Evolutionary conservation across 2,113 vertebrate genomes (phyloP).

Genomic region (Mohoua ochrocephala): DNA sequence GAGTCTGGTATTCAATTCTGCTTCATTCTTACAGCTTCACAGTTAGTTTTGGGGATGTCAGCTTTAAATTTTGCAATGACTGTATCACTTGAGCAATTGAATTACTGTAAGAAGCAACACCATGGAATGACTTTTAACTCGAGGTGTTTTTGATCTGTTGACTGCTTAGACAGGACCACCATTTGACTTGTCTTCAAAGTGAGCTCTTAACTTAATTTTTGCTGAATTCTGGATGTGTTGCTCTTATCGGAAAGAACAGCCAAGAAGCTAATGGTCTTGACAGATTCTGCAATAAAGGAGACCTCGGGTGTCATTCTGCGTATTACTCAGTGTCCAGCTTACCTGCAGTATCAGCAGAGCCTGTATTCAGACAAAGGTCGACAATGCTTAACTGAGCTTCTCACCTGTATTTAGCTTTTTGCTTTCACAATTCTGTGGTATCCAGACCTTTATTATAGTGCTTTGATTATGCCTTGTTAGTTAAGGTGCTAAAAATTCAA

Average conservation of each 20-base stretch:
- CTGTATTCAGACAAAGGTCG: rapidly evolving
- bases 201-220: background rate
- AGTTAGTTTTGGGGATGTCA: background rate
- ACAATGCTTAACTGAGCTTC: background rate
- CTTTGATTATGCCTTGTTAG: background rate
- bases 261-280: background rate
- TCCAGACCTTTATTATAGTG: background rate
- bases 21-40: background rate
- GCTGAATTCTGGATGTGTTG: background rate
- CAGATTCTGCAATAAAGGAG: background rate
- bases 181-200: background rate
- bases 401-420: background rate
- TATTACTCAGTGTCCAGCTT: background rate
- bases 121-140: background rate
- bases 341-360: background rate
- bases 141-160: background rate
- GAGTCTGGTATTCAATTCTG: rapidly evolving
- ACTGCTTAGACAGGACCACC: background rate
- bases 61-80: background rate
- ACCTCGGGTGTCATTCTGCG: background rate
- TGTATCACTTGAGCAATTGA: background rate
- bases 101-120: background rate
- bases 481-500: background rate
- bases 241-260: background rate
- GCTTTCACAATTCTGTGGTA: background rate